These are phyloP conservation scores for Macquaria ambigua DNA, from an alignment of 2,113 vertebrate genomes.

Conservation along the genomic window DNA sequence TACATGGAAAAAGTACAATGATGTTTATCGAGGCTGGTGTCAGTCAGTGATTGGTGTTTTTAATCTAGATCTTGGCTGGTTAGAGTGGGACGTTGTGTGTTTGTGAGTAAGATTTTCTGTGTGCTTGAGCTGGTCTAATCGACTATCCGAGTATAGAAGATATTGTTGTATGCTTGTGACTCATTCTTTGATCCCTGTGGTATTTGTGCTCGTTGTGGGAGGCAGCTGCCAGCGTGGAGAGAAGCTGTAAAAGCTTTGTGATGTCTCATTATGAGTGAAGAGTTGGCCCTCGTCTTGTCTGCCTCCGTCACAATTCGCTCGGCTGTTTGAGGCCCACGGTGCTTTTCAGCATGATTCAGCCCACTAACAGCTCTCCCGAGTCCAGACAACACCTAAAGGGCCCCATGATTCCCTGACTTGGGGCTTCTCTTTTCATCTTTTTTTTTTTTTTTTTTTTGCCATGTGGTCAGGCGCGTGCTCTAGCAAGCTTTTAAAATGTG, in stretches of 20 bases:
- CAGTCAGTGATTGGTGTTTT: conserved; percentile 10
- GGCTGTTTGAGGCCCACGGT: conserved; percentile 40
- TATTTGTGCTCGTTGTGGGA: conserved; percentile 43
- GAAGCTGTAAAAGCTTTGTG: conserved; percentile 52
- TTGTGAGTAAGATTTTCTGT: not conserved
- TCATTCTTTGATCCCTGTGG: conserved; percentile 58
- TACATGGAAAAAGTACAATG: conserved; percentile 2
- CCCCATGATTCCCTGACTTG: conserved; percentile 18
- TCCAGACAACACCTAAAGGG: conserved; percentile 53
- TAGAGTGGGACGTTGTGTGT: not conserved
- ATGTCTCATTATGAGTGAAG: conserved; percentile 64
- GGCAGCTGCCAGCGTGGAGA: conserved; percentile 29
- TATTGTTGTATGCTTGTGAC: conserved; percentile 34
- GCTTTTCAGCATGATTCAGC: conserved; percentile 41
- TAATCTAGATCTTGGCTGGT: not conserved
- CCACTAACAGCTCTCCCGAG: conserved; percentile 50
- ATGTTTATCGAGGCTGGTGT: conserved; percentile 7
- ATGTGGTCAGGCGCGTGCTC: not conserved
- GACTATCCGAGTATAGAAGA: conserved; percentile 18
- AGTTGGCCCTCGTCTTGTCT: conserved; percentile 32
- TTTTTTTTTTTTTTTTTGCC: not conserved
- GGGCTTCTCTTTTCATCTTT: conserved; percentile 53
- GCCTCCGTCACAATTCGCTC: conserved; percentile 10
- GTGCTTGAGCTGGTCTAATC: conserved; percentile 8
- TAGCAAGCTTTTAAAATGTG: conserved; percentile 25